Base-by-base conservation (phyloP, 35 echinoderm and acorn worm species). In the Patiria miniata region DNA sequence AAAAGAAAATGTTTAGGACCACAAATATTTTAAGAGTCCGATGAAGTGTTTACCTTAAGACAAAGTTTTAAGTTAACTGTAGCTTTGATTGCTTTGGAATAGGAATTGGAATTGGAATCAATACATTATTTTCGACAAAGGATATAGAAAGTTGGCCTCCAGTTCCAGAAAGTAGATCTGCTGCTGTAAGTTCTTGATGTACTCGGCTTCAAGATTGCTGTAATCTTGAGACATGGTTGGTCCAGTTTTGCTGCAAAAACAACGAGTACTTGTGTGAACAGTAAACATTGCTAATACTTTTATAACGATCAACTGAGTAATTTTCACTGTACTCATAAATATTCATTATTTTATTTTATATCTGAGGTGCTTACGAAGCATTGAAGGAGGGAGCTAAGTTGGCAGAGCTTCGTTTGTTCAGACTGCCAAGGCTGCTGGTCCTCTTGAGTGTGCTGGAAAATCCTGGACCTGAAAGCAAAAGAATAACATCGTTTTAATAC, bases 81-180 rank as follows among this genome's bases (percentile, higher is more conserved):
- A 47, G 12, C 42, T 4, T 47, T 47, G 42, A 6, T 4, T 47
- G 42, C 42, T 47, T 47, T 47, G 4, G 4, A 47, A 4, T 47
- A 12, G 12, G 4, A 4, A 47, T 12, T 47, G 12, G 42, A 47
- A 47, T 47, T 47, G 12, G 42, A 47, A 47, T 47, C 42, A 47
- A 47, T 47, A 4, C 4, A 47, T 80, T 80, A 0, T 39, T 80
- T 18, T 18, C 1, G 26, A 19, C 0, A 87, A 98, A 98, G 92
- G 95, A 98, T 98, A 98, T 98, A 98, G 86, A 68, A 90, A 98
- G 36, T 98, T 98, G 47, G 95, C 93, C 77, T 97, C 95, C 47
- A 97, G 52, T 57, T 97, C 95, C 89, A 97, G 84, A 52, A 97
- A 97, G 61, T 97, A 97, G 21, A 97, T 97, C 86, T 97, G 95